Evolutionary conservation across 2,113 vertebrate species (phyloP), one percentile per base, ranked within the genome.

Genomic region (Anoplopoma fimbria): DNA sequence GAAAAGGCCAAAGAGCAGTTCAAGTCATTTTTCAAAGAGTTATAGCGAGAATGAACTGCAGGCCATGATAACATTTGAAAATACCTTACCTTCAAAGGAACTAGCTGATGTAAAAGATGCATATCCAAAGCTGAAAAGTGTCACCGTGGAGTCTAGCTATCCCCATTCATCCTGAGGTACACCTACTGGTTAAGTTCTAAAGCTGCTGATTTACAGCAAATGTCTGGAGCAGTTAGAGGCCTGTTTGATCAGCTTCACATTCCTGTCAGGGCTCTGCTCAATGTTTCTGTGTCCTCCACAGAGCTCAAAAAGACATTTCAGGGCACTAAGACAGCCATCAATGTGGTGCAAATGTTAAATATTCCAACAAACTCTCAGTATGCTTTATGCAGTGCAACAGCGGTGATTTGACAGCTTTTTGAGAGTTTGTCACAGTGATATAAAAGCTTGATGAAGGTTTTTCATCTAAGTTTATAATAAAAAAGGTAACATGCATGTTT

Each of bases 191-290:
- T 51, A n/a, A 15, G 53, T 33, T 83, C 1, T 34, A 33, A 77
- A 69, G 75, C 47, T 51, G 67, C 73, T 49, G 74, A 72, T 78
- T 71, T 57, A 0, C 67, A 13, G 65, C 51, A 21, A 63, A 67
- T 4, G 86, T 81, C 84, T 29, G 76, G 17, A 36, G 68, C 40
- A 19, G 27, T 88, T 63, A 72, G 53, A 77, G 47, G 69, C 29
- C 62, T 7, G 69, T 88, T 85, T 87, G 89, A 88, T 88, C 86
- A 57, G 58, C 2, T 15, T 15, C 34, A 31, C 58, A 21, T 34
- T 62, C 62, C 12, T 68, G 0, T 78, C 60, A 80, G 53, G 60
- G 19, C 4, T 4, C 63, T 33, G 58, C 31, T 74, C 58, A 5
- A 31, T 36, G 51, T 79, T 85, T 36, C 57, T 19, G 23, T 76